phyloP scores from a whole-genome alignment of 2,888 invertebrate species.

The Pterostichus niger region DNA sequence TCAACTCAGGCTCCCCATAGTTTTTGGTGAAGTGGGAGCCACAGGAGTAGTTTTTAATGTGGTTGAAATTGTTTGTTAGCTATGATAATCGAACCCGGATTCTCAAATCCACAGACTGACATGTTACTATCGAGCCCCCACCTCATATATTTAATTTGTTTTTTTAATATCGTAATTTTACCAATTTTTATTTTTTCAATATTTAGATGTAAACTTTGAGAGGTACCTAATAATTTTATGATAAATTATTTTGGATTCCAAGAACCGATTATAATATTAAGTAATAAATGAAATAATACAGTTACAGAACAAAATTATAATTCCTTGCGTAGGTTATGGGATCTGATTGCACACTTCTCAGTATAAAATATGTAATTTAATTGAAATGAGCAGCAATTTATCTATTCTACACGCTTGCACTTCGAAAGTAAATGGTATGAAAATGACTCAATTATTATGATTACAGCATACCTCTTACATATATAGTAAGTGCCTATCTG shows the following conservation, averaged over 20 bases:
- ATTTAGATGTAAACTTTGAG: too few species aligned
- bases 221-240: too few species aligned
- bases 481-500: constrained; percentile 3
- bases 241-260: background rate
- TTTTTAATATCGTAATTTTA: too few species aligned
- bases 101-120: too few species aligned
- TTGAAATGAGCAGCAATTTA: constrained; percentile 41
- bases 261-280: constrained; percentile 16
- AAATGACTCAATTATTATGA: constrained; percentile 45
- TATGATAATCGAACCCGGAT: too few species aligned
- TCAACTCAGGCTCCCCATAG: too few species aligned
- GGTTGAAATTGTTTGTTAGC: too few species aligned
- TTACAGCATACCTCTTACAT: constrained; percentile 21
- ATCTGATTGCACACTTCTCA: constrained; percentile 1
- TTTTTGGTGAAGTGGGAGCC: too few species aligned
- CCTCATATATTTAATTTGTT: too few species aligned
- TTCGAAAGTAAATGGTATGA: constrained; percentile 19
- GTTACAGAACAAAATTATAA: constrained; percentile 33
- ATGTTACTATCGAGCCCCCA: too few species aligned
- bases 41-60: too few species aligned
- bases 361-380: constrained; percentile 49
- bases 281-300: constrained; percentile 30
- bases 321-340: constrained; percentile 16
- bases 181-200: too few species aligned
- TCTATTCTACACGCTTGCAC: constrained; percentile 36